Percentiles rank a stretch among this genome's conserved stretches.
Evolutionary conservation across 1,140 invertebrate genomes (phyloP).

Genomic region (Latrodectus geometricus): DNA sequence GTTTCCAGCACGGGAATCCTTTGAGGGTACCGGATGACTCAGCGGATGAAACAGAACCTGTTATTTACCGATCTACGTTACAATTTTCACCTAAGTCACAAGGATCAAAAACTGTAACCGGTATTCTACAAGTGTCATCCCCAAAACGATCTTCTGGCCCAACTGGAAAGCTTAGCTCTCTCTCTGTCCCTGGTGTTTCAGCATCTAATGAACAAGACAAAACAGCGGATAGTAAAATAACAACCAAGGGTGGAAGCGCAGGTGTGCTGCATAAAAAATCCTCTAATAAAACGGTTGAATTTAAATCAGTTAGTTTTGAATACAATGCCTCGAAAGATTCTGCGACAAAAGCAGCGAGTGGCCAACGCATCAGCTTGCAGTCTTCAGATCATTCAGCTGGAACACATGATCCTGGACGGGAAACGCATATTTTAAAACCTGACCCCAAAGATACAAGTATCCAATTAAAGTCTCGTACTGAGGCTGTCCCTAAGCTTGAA

Average conservation of each 20-base stretch:
- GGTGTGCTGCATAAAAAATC: too few relatives aligned
- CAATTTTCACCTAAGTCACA: conserved; percentile 21
- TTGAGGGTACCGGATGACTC: neutral
- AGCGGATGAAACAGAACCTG: conserved; percentile 1
- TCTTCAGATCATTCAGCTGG: neutral
- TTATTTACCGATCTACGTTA: conserved; percentile 22
- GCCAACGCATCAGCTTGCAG: neutral
- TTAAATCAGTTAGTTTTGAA: too few relatives aligned
- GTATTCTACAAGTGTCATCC: conserved; percentile 24
- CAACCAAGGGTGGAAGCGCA: too few relatives aligned
- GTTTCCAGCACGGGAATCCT: conserved; percentile 4
- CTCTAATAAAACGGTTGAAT: too few relatives aligned
- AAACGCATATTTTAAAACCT: neutral
- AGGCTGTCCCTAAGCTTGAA: conserved; percentile 4
- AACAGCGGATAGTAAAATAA: conserved; percentile 12
- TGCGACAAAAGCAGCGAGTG: neutral
- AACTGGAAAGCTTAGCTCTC: neutral
- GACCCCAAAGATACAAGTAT: neutral
- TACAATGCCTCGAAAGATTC: neutral
- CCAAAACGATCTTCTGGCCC: neutral
- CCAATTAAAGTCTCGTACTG: conserved; percentile 3
- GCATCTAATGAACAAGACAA: neutral
- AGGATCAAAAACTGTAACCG: conserved; percentile 25
- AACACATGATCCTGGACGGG: neutral
- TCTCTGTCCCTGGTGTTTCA: neutral